Conservation (phyloP, 2,113 vertebrate genomes). For the Trochalopteron elliotii region DNA sequence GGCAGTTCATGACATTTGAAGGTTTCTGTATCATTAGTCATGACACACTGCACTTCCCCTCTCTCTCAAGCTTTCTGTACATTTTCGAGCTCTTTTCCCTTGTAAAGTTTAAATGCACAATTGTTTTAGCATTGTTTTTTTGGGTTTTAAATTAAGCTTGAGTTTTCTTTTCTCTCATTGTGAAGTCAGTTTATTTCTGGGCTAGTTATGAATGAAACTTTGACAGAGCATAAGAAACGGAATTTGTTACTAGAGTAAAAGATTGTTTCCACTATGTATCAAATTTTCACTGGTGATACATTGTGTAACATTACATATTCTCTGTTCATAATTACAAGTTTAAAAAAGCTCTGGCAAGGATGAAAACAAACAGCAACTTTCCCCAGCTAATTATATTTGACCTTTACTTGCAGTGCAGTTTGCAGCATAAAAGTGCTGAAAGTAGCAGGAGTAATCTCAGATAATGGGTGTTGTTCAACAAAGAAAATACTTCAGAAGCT, state of each 20-base stretch:
- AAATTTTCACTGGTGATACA: neutral
- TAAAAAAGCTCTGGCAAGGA: neutral
- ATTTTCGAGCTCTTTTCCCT: neutral
- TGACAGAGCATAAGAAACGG: neutral
- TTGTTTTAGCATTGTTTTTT: neutral
- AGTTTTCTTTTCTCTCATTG: neutral
- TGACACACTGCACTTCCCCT: neutral
- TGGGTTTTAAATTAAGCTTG: neutral
- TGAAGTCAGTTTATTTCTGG: neutral
- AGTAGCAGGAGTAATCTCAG: neutral
- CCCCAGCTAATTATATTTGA: constrained; percentile 38
- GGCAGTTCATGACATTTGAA: constrained; percentile 18
- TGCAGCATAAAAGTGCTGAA: neutral
- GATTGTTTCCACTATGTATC: neutral
- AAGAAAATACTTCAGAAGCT: constrained; percentile 1
- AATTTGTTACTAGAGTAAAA: neutral
- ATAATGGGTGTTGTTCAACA: neutral
- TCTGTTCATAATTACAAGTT: neutral
- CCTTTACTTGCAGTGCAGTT: constrained; percentile 18
- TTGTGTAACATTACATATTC: neutral
- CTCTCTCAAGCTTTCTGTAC: neutral
- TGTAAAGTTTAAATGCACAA: neutral
- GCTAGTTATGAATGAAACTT: neutral
- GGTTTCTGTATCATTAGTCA: constrained; percentile 17
- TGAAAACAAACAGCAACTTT: constrained; percentile 28